phyloP scores from a whole-genome alignment of 2,797 vertebrate genomes.

The Betta splendens region DNA sequence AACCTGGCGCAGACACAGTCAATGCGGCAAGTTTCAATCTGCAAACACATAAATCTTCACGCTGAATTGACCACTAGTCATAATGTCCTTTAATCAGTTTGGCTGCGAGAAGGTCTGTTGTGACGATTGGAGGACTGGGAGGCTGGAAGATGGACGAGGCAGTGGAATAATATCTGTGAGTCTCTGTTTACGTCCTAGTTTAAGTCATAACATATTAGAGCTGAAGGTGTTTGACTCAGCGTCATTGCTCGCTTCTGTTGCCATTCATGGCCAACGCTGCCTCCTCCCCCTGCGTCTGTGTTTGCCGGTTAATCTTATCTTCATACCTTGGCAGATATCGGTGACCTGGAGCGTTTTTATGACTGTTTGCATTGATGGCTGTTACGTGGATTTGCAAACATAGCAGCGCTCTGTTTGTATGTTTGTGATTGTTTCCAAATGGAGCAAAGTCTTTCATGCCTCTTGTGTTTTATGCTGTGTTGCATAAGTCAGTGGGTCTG shows the following conservation, averaged over 20 bases:
- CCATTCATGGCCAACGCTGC: background rate
- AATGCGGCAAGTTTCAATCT: slow-evolving; percentile 35
- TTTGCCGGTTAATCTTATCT: slow-evolving; percentile 23
- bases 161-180: slow-evolving; percentile 32
- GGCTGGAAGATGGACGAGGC: slow-evolving; percentile 33
- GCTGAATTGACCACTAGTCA: slow-evolving; percentile 25
- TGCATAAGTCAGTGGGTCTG: background rate
- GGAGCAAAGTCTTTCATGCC: background rate
- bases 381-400: background rate
- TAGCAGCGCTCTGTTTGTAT: background rate
- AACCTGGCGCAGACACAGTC: slow-evolving; percentile 4
- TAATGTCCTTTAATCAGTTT: slow-evolving; percentile 6
- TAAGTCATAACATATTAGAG: slow-evolving; percentile 22
- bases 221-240: slow-evolving; percentile 18
- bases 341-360: background rate
- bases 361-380: slow-evolving; percentile 1
- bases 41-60: slow-evolving; percentile 14
- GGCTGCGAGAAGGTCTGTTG: slow-evolving; percentile 17
- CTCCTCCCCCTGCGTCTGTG: slow-evolving; percentile 1
- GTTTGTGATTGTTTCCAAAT: slow-evolving; percentile 16
- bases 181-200: slow-evolving; percentile 42
- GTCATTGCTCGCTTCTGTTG: slow-evolving; percentile 32
- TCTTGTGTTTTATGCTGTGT: background rate
- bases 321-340: slow-evolving; percentile 6
- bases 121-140: slow-evolving; percentile 47